Evolutionary conservation across 2,113 vertebrate species (phyloP).

Genomic region (Tilapia sparmanii): DNA sequence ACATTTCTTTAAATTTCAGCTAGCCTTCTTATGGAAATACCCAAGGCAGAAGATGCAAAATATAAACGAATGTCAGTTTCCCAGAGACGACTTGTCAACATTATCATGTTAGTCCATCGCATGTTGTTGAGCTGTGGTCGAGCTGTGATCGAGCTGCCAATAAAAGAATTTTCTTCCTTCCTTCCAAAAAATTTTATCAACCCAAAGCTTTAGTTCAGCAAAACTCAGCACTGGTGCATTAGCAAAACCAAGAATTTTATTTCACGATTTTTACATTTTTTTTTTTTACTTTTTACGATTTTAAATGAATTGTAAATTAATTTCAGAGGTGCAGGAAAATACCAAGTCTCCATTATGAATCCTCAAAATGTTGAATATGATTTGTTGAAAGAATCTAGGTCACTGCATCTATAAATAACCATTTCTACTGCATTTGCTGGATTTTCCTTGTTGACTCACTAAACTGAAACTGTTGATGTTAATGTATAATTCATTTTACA

Average conservation of each 20-base stretch:
- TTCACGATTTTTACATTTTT: not conserved
- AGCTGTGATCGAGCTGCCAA: not conserved
- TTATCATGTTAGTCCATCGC: not conserved
- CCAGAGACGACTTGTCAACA: not conserved
- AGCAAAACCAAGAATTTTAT: not conserved
- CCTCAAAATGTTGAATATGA: not conserved
- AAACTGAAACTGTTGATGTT: not conserved
- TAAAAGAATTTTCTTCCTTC: not conserved
- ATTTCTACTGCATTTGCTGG: not conserved
- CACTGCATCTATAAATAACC: conserved; percentile 9
- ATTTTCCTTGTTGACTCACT: not conserved
- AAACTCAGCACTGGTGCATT: not conserved
- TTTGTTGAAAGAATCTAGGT: not conserved
- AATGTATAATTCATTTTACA: not conserved
- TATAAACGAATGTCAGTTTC: not conserved
- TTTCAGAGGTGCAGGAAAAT: not conserved
- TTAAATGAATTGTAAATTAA: not conserved
- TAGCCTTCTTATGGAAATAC: not conserved
- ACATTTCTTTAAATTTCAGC: not conserved
- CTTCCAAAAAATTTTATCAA: not conserved
- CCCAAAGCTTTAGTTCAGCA: not conserved
- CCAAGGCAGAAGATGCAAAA: not conserved
- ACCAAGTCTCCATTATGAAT: not conserved
- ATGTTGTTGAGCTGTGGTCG: not conserved
- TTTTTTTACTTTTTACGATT: not conserved